A percentile compares a stretch with the other conserved stretches of the same genome.
These are phyloP conservation scores for Subanguina moxae DNA, from an alignment of 1,140 invertebrate species.

Conservation along the genomic window DNA sequence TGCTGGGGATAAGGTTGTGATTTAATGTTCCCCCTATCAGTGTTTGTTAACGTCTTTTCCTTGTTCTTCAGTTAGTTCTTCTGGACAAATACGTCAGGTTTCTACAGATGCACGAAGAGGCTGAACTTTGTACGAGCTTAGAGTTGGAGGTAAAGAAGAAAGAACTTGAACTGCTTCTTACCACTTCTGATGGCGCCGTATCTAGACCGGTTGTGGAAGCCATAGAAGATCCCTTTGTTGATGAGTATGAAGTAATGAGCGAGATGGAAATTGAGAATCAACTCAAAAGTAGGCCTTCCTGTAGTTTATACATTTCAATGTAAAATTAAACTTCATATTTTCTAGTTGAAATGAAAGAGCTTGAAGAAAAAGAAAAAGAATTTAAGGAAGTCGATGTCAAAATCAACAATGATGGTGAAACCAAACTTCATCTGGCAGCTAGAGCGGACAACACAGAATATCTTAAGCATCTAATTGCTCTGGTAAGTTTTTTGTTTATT, in stretches of 20 bases:
- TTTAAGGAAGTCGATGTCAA: not conserved
- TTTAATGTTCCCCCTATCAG: not conserved
- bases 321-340: no score
- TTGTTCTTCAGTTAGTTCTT: not conserved
- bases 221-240: not conserved
- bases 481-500: constrained; percentile 6
- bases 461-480: not conserved
- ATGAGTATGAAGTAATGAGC: not conserved
- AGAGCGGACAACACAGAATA: not conserved
- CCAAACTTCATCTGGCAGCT: constrained; percentile 5
- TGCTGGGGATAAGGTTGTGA: not conserved
- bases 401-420: constrained; percentile 12
- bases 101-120: not conserved
- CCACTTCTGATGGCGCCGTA: no score
- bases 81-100: not conserved
- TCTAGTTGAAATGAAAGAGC: constrained; percentile 8
- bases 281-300: not conserved
- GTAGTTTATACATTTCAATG: not conserved
- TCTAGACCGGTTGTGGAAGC: no score
- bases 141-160: not conserved
- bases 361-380: not conserved
- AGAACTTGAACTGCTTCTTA: not conserved
- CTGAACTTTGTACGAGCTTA: not conserved
- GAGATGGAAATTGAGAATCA: not conserved
- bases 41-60: not conserved